Percentiles rank a stretch among this genome's conserved stretches.
Conservation (phyloP, 2,888 invertebrate species). For the Charanyca ferruginea region DNA sequence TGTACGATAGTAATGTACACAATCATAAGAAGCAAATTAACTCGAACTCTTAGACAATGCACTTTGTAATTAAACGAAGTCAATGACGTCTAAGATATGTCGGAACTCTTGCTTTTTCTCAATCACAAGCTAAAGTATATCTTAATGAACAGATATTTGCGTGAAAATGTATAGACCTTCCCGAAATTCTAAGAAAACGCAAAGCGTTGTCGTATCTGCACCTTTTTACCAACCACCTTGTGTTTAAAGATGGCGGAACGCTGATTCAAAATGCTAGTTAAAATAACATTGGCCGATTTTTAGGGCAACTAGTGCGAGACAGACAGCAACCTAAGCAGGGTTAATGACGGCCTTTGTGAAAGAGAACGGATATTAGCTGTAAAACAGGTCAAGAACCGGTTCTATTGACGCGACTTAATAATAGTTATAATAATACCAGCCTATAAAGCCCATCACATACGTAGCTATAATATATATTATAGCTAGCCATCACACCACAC, state of each 20-base stretch:
- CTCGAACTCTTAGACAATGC: conserved; percentile 17
- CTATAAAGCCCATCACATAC: no score
- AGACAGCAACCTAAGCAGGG: conserved; percentile 11
- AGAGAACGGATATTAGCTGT: conserved; percentile 2
- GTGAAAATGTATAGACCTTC: not conserved
- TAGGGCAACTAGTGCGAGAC: not conserved
- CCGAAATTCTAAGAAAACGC: not conserved
- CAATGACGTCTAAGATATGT: not conserved
- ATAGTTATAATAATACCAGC: no score
- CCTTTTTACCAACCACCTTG: not conserved
- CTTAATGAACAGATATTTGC: not conserved
- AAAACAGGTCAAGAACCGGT: conserved; percentile 3
- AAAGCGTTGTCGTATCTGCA: not conserved
- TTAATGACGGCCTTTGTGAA: conserved; percentile 1
- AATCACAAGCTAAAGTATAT: no score
- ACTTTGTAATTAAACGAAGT: conserved; percentile 13
- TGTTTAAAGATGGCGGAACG: conserved; percentile 19
- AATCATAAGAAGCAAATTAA: conserved; percentile 31
- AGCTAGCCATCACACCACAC: no score
- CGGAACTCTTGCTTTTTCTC: not conserved
- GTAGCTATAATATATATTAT: no score
- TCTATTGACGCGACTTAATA: not conserved
- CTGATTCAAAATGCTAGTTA: conserved; percentile 3
- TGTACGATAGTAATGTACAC: conserved; percentile 30
- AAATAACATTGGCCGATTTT: conserved; percentile 4